Base-by-base conservation (phyloP, 2,888 invertebrate genomes). In the Clunio marinus region DNA sequence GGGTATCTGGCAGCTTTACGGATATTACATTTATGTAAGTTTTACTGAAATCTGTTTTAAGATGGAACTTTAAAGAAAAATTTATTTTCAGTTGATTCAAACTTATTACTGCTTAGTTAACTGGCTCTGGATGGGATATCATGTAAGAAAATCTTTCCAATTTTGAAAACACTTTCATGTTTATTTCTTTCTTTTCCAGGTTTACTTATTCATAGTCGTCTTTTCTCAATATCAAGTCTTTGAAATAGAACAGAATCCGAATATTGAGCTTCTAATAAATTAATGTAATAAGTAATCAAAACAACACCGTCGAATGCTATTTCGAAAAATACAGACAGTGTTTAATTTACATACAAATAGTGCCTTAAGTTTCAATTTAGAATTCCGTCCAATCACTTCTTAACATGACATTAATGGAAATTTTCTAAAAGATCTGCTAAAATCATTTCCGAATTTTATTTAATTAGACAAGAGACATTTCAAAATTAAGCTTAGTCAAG, bases 11-110 rank as follows among this genome's bases (percentile, higher is more conserved):
- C 81, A 93, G 1, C 80, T 93, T 37, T 91, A 89, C 70, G 92
- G 93, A 70, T 94, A 94, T 75, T 94, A 94, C 74, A 93, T 93
- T 74, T 93, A 93, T 80, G 93, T 93, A 78, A 88, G 89, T 84
- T 60, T 62, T 69, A 13, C 8, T 55, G 55, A 55, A 68, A 60
- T 2, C 57, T 45, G n/a, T n/a, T n/a, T n/a, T n/a, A n/a, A n/a
- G n/a, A n/a, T n/a, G n/a, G n/a, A n/a, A n/a, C n/a, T n/a, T n/a
- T n/a, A n/a, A n/a, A n/a, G n/a, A n/a, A n/a, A n/a, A 69, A 69
- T 58, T 68, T 41, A 10, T 68, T 81, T 85, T 70, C 79, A 93
- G 93, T 81, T 93, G 74, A 88, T 91, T 69, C 86, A 87, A 46
- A 89, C 92, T 1, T 85, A 89, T 72, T 87, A 89, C 25, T 86